Evolutionary conservation across 2,888 invertebrate genomes (phyloP), one percentile per base, ranked within the genome.

Genomic region (Noctua janthina): DNA sequence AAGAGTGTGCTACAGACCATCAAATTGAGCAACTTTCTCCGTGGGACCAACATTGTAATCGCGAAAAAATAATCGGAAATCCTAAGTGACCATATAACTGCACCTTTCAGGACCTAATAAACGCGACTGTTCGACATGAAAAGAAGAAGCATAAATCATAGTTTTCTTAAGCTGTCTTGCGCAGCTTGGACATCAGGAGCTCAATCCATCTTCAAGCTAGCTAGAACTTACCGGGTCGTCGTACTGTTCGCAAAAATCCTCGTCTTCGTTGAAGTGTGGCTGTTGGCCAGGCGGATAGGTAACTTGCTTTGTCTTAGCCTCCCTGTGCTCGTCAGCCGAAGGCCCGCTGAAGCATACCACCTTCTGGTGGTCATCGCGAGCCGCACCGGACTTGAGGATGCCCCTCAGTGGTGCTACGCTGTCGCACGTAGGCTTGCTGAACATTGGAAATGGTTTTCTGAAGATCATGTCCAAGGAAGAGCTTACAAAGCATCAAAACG

Each of bases 341-440:
- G 97, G 96, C 0, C 96, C 97, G 80, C 92, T 96, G 93, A 97
- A 97, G 93, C 96, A 97, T 29, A 97, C 96, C 86, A 97, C 94
- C 90, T 96, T 96, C 91, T 96, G 97, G 86, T 96, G 96, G 84
- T 96, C 97, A 39, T 96, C 96, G 20, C 93, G 92, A 15, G 96
- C 93, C 0, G 91, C 92, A 17, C 96, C 94, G 0, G 97, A 95
- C 87, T 96, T 96, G 11, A 97, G 92, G 64, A 96, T 97, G 72
- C 97, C 97, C 81, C 95, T 97, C 29, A 97, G 90, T 0, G 97
- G 97, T 59, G 91, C 10, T 0, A 96, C 88, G 79, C 91, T 91
- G 62, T 96, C 96, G 88, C 94, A 94, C 2, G 91, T 90, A 5
- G 96, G 96, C 84, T 96, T 95, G 86, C 96, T 96, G 88, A 62